Conservation (phyloP, 2,888 invertebrate species). For the Drosophila rellima region DNA sequence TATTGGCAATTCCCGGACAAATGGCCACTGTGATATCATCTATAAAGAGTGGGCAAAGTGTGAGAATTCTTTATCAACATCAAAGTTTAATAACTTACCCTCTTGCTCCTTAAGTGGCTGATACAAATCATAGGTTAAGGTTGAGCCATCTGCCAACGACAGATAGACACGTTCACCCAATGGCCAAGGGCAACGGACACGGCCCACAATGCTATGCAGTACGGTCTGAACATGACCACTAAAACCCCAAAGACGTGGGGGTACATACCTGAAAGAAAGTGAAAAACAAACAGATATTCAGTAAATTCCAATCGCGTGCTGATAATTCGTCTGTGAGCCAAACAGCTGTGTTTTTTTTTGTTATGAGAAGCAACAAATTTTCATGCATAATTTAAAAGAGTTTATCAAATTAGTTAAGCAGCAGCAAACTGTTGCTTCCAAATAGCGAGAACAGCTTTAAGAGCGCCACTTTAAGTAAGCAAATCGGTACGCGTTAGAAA, state of each 20-base stretch:
- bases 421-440: constrained; percentile 30
- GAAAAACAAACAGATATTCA: constrained; percentile 1
- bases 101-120: constrained; percentile 89
- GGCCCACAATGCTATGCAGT: constrained; percentile 94
- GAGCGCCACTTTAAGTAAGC: not conserved
- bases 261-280: constrained; percentile 90
- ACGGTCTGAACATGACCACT: constrained; percentile 98
- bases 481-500: accelerated
- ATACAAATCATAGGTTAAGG: constrained; percentile 96
- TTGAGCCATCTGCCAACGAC: constrained; percentile 92
- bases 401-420: constrained; percentile 4
- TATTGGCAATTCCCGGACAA: constrained; percentile 97
- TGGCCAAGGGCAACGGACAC: constrained; percentile 95
- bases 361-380: not conserved
- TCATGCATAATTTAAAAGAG: constrained; percentile 18
- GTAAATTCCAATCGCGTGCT: constrained; percentile 29
- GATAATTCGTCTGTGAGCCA: constrained; percentile 29
- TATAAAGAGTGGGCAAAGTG: constrained; percentile 81
- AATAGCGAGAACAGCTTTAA: constrained; percentile 6
- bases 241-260: constrained; percentile 97
- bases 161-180: constrained; percentile 93
- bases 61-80: not conserved
- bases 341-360: constrained; percentile 4
- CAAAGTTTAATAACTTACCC: constrained; percentile 45
- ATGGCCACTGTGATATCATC: constrained; percentile 95